phyloP scores from a whole-genome alignment of 2,888 invertebrate species.

The Plusia festucae region DNA sequence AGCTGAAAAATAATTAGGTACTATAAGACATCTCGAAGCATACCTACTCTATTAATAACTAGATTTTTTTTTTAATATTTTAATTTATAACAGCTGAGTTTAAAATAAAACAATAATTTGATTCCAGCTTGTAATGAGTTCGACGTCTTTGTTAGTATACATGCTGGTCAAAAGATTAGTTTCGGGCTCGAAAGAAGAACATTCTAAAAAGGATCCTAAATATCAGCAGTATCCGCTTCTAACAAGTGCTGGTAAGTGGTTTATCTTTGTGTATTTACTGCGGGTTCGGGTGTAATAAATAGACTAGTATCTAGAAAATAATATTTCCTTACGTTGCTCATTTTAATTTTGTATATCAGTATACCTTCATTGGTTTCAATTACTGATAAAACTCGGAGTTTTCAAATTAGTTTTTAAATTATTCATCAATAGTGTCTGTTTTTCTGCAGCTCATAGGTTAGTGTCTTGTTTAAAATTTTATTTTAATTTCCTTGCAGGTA shows the following conservation, averaged over 20 bases:
- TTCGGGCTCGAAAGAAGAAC: slow-evolving; percentile 49
- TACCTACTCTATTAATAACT: no score
- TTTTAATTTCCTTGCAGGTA: slow-evolving; percentile 80
- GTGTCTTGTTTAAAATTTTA: not conserved
- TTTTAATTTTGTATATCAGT: no score
- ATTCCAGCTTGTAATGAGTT: slow-evolving; percentile 77
- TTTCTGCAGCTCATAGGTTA: not conserved
- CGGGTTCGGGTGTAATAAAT: not conserved
- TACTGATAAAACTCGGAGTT: no score
- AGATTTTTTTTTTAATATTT: not conserved
- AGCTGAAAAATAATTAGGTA: no score
- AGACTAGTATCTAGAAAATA: no score
- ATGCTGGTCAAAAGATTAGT: slow-evolving; percentile 71
- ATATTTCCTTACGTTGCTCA: no score
- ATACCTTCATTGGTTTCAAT: no score
- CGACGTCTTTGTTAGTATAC: slow-evolving; percentile 72
- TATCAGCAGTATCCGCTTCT: slow-evolving; percentile 79
- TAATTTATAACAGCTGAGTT: not conserved
- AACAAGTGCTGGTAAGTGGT: slow-evolving; percentile 76
- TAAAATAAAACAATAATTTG: not conserved
- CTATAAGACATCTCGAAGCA: no score
- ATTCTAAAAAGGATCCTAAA: slow-evolving; percentile 68
- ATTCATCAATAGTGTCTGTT: not conserved
- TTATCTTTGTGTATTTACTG: not conserved
- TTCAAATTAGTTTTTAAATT: not conserved